Evolutionary conservation across 1,140 invertebrate species (phyloP).

Genomic region (Musca domestica): DNA sequence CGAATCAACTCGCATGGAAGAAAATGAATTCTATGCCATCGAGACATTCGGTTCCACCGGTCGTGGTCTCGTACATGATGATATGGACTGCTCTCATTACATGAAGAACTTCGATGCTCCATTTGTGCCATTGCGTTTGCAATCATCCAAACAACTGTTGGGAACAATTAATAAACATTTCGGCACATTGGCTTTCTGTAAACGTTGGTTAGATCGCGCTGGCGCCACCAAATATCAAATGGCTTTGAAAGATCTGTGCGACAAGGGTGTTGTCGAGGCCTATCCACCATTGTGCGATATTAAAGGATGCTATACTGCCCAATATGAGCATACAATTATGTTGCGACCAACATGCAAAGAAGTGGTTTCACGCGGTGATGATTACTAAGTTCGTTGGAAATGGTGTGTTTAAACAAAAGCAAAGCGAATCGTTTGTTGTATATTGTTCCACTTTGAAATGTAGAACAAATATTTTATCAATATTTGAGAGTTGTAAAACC

Average conservation of each 20-base stretch:
- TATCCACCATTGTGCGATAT: constrained; percentile 98
- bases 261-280: constrained; percentile 92
- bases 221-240: constrained; percentile 98
- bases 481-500: too few species aligned
- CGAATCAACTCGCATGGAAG: constrained; percentile 96
- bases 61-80: constrained; percentile 94
- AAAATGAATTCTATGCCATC: constrained; percentile 99
- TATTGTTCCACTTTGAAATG: neutral
- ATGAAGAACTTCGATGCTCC: constrained; percentile 99
- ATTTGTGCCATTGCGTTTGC: constrained; percentile 85
- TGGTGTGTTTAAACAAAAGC: neutral
- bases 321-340: constrained; percentile 98
- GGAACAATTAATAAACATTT: constrained; percentile 98
- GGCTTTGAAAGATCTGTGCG: constrained; percentile 97
- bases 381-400: constrained; percentile 67
- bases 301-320: constrained; percentile 98
- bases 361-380: constrained; percentile 91
- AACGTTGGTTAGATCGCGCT: constrained; percentile 95
- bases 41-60: constrained; percentile 99
- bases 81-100: constrained; percentile 99
- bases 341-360: constrained; percentile 98
- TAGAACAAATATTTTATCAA: too few species aligned
- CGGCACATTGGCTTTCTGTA: constrained; percentile 96
- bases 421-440: constrained; percentile 15
- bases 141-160: constrained; percentile 89